These are phyloP conservation scores for Neodon shergylaensis DNA, from an alignment of 2,113 vertebrate species.

Conservation along the genomic window DNA sequence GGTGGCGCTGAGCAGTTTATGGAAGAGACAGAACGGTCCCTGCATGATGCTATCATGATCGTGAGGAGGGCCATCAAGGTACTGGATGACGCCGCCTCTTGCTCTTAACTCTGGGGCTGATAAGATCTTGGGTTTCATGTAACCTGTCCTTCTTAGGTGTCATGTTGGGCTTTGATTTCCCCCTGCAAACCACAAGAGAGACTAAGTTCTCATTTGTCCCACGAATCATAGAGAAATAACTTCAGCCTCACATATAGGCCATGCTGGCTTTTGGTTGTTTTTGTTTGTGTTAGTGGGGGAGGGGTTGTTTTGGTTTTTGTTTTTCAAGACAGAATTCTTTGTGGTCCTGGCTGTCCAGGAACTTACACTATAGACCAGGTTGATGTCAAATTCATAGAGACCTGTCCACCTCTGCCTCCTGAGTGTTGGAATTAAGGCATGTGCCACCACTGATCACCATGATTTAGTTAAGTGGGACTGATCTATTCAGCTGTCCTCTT, in stretches of 20 bases:
- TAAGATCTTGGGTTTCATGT: not conserved
- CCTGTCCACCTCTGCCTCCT: not conserved
- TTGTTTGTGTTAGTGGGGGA: no score
- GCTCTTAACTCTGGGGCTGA: not conserved
- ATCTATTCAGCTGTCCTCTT: not conserved
- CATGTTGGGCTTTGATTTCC: not conserved
- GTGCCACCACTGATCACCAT: not conserved
- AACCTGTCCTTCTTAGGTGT: not conserved
- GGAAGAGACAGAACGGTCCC: conserved; percentile 97
- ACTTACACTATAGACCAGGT: not conserved
- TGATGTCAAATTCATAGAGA: not conserved
- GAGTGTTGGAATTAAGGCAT: not conserved
- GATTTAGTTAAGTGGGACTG: not conserved
- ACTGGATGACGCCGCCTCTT: not conserved
- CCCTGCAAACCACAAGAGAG: not conserved
- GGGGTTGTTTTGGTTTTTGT: no score
- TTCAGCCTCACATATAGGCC: not conserved
- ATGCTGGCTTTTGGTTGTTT: not conserved
- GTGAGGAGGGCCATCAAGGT: conserved; percentile 98
- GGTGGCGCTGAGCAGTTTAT: conserved; percentile 98
- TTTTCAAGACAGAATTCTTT: not conserved
- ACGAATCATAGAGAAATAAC: not conserved
- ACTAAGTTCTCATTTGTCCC: not conserved
- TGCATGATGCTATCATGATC: conserved; percentile 99
- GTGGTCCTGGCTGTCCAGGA: not conserved